Conservation (phyloP, 2,888 invertebrate species). For the Cerceris ruficornis region DNA sequence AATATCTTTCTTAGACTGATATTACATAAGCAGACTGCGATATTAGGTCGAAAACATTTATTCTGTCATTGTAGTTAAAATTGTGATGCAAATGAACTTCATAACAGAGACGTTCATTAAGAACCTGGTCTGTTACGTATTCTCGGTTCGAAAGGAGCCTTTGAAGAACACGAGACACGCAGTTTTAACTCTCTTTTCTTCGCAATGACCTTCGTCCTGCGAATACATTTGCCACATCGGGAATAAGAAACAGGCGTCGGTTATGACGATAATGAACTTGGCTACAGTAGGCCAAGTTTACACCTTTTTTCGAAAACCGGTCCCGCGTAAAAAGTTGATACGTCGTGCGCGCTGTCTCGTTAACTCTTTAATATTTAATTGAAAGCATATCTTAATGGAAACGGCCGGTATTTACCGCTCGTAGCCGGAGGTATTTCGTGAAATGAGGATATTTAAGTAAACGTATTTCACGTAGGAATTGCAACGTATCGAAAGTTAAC, state of each 20-base stretch:
- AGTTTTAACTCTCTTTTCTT: slow-evolving; percentile 12
- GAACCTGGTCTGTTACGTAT: slow-evolving; percentile 12
- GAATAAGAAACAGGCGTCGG: slow-evolving; percentile 13
- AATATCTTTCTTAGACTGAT: no score
- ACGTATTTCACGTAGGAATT: no score
- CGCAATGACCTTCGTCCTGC: slow-evolving; percentile 16
- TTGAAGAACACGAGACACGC: slow-evolving; percentile 20
- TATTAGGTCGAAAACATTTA: no score
- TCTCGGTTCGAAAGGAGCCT: slow-evolving; percentile 14
- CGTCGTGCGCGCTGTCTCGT: no score
- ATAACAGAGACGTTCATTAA: slow-evolving; percentile 14
- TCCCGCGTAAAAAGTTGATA: background rate
- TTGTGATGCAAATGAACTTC: slow-evolving; percentile 12
- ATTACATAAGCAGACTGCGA: no score
- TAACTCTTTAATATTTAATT: no score
- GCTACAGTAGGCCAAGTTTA: slow-evolving; percentile 6
- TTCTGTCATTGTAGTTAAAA: background rate
- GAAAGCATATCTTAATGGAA: no score
- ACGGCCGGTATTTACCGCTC: no score
- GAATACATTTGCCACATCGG: slow-evolving; percentile 4
- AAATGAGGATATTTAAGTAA: no score
- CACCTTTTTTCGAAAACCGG: slow-evolving; percentile 17
- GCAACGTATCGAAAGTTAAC: no score
- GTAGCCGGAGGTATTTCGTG: no score
- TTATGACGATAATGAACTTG: slow-evolving; percentile 28